phyloP scores from a whole-genome alignment of 2,797 vertebrate genomes.

The Lepidocolaptes lacrymiger region DNA sequence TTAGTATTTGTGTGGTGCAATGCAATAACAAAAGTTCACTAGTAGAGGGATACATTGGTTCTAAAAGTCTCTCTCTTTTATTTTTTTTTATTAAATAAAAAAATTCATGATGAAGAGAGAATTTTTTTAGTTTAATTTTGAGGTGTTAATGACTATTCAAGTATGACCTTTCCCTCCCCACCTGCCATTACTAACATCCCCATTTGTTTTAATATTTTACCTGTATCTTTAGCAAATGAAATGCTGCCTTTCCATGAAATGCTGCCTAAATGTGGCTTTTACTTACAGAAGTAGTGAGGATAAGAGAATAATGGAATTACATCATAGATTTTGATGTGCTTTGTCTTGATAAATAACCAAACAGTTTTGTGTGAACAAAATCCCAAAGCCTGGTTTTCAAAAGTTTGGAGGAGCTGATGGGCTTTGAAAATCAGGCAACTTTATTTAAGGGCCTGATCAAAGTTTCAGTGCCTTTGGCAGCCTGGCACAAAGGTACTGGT shows the following conservation, averaged over 20 bases:
- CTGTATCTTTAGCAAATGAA: neutral
- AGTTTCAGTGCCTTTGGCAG: neutral
- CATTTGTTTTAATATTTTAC: neutral
- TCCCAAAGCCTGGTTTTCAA: neutral
- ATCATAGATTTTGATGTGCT: neutral
- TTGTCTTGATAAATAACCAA: neutral
- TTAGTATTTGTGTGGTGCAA: neutral
- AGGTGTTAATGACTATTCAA: neutral
- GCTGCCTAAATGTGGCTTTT: neutral
- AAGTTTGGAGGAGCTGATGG: neutral
- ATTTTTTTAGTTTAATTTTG: neutral
- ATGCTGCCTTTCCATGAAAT: neutral
- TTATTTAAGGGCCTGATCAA: neutral
- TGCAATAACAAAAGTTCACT: slow-evolving; percentile 26
- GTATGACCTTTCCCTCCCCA: fast-evolving
- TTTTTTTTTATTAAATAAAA: neutral
- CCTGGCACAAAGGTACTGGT: neutral
- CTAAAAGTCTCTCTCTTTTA: neutral
- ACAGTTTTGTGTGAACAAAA: neutral
- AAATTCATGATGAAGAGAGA: neutral
- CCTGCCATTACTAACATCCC: neutral
- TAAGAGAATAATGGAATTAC: neutral
- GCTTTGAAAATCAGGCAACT: neutral
- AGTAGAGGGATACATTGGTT: neutral
- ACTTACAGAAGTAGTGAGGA: neutral